phyloP scores from a whole-genome alignment of 2,888 invertebrate species.

The Acanthosepion lycidas region DNA sequence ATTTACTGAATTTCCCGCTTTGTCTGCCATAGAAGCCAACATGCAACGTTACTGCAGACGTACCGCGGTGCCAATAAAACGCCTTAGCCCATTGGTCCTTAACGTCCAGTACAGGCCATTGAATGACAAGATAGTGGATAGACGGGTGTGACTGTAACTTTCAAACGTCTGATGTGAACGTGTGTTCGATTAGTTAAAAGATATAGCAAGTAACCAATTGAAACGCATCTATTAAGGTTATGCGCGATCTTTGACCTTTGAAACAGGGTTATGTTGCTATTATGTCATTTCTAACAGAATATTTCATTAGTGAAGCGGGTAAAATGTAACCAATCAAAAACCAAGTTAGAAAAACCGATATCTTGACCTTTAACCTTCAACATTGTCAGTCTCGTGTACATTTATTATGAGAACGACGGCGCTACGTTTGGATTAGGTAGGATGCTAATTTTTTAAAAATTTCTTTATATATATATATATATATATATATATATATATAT shows the following conservation, averaged over 20 bases:
- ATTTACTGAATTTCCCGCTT: conserved; percentile 46
- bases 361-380: not conserved
- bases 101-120: not conserved
- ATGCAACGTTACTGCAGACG: not conserved
- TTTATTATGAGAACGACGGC: not conserved
- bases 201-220: not conserved
- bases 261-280: not conserved
- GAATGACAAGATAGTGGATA: not conserved
- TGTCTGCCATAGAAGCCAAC: conserved; percentile 38
- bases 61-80: not conserved
- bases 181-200: not conserved
- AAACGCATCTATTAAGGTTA: not conserved
- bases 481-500: too few species aligned
- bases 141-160: not conserved
- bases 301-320: not conserved
- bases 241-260: not conserved
- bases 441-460: not conserved
- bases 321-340: not conserved
- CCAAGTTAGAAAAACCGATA: not conserved
- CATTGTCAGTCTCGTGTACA: conserved; percentile 33
- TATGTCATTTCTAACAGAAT: not conserved
- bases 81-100: conserved; percentile 10
- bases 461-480: too few species aligned
- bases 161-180: not conserved
- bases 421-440: conserved; percentile 7